phyloP scores from a whole-genome alignment of 2,888 invertebrate genomes.

The Allolobophora icterica region DNA sequence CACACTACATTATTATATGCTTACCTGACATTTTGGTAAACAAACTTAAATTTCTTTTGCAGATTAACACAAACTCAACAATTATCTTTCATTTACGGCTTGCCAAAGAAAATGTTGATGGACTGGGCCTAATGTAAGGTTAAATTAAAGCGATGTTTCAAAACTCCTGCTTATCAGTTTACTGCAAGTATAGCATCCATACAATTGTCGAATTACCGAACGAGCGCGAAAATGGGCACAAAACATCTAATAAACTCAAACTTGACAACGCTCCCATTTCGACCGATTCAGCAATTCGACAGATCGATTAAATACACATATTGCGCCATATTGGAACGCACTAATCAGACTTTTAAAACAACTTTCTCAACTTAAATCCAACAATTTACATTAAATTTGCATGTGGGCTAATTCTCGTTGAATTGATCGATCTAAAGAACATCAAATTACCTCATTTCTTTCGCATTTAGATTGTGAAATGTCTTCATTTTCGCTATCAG shows the following conservation, averaged over 20 bases:
- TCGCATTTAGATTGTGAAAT: slow-evolving; percentile 5
- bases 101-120: background rate
- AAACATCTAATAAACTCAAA: background rate
- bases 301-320: background rate
- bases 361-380: background rate
- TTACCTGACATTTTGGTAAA: background rate
- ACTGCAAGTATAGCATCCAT: background rate
- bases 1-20: background rate
- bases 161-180: background rate
- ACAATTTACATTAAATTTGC: background rate
- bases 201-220: background rate
- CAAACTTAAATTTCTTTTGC: background rate
- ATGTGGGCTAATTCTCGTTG: background rate
- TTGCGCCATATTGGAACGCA: background rate
- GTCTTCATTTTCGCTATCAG: slow-evolving; percentile 21
- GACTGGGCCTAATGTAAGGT: background rate
- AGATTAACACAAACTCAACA: background rate
- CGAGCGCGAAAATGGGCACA: background rate
- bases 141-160: background rate
- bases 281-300: background rate
- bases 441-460: slow-evolving; percentile 9
- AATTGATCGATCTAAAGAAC: background rate
- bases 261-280: background rate
- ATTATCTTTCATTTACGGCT: background rate
- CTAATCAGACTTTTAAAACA: background rate